These are phyloP conservation scores for Eptesicus fuscus DNA, from an alignment of 2,113 vertebrate species.

Conservation along the genomic window DNA sequence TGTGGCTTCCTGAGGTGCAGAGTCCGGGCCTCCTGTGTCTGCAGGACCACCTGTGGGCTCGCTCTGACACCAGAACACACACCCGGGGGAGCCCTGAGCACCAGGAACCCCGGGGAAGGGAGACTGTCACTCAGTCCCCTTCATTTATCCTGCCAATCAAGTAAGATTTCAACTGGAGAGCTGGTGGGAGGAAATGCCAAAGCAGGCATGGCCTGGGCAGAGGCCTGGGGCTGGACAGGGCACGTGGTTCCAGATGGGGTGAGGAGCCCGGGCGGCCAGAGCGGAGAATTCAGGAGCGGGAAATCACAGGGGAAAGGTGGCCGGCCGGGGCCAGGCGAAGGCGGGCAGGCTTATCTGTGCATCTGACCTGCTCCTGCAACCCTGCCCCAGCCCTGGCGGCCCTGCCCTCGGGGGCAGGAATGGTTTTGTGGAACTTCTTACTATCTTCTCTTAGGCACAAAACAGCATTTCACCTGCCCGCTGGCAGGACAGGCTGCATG, in stretches of 20 bases:
- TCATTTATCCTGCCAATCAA: not conserved
- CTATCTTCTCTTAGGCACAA: not conserved
- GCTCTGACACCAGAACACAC: not conserved
- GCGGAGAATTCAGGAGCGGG: not conserved
- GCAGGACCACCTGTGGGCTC: rapidly evolving
- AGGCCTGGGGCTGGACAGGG: not conserved
- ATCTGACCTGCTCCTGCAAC: not conserved
- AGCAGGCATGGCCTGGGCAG: not conserved
- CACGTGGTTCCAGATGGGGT: not conserved
- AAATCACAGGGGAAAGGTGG: not conserved
- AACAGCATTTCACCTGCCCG: not conserved
- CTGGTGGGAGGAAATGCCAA: not conserved
- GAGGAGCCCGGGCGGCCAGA: not conserved
- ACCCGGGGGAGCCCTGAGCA: not conserved
- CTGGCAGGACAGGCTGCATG: slow-evolving; percentile 49
- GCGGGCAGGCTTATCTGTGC: not conserved
- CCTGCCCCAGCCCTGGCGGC: not conserved
- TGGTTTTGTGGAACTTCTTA: not conserved
- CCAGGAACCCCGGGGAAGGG: not conserved
- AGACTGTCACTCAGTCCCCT: not conserved
- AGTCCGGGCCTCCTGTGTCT: not conserved
- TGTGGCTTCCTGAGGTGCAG: not conserved
- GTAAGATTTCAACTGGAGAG: not conserved
- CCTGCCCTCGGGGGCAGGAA: not conserved
- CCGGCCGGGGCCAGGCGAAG: not conserved